phyloP scores from a whole-genome alignment of 2,888 invertebrate genomes.

The Agriopis leucophaearia region DNA sequence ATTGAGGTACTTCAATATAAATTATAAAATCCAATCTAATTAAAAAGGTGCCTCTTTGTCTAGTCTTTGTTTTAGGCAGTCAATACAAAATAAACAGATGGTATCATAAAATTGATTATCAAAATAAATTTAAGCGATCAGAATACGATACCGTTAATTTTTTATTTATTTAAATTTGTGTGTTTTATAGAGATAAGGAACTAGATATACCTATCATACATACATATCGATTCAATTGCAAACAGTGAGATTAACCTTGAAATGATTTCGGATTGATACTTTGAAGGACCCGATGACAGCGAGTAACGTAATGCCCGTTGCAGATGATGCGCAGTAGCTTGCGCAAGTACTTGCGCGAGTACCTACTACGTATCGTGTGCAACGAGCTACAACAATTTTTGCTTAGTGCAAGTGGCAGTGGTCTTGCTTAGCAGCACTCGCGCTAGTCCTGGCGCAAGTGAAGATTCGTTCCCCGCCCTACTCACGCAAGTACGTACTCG shows the following conservation, averaged over 20 bases:
- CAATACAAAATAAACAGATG: background rate
- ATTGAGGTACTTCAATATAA: no score
- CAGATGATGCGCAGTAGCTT: no score
- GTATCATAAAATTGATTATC: conserved; percentile 10
- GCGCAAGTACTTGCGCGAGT: no score
- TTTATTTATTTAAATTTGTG: background rate
- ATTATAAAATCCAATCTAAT: background rate
- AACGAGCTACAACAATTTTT: no score
- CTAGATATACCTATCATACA: background rate
- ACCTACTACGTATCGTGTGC: no score
- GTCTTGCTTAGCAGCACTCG: no score
- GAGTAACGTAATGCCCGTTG: no score
- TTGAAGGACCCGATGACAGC: conserved; percentile 1
- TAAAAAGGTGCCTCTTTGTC: conserved; percentile 16
- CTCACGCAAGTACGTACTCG: no score
- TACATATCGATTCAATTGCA: conserved; percentile 6
- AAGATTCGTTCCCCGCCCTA: no score
- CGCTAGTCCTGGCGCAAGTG: no score
- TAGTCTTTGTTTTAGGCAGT: conserved; percentile 4
- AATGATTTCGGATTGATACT: conserved; percentile 11
- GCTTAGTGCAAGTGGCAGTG: no score
- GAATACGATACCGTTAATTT: conserved; percentile 5
- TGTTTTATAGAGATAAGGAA: background rate
- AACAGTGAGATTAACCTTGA: background rate
- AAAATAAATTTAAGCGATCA: conserved; percentile 1